Evolutionary conservation across 2,113 vertebrate genomes (phyloP).

Genomic region (Prolemur simus): DNA sequence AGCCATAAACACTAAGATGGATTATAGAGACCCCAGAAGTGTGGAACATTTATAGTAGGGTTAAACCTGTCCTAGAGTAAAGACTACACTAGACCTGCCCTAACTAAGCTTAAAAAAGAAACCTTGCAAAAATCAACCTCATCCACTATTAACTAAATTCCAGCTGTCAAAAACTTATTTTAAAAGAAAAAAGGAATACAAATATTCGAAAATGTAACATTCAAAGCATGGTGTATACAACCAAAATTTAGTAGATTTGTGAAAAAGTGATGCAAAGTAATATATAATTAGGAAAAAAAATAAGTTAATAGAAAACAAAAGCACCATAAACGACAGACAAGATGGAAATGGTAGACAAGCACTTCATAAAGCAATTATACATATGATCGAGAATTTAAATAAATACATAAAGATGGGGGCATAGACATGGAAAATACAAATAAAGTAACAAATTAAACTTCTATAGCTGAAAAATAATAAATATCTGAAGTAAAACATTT

Average conservation of each 20-base stretch:
- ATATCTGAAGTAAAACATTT: background rate
- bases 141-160: background rate
- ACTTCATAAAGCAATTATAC: background rate
- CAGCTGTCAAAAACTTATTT: background rate
- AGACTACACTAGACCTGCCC: background rate
- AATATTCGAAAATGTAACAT: background rate
- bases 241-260: background rate
- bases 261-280: background rate
- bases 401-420: background rate
- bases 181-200: background rate
- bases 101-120: background rate
- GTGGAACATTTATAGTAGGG: background rate
- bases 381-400: background rate
- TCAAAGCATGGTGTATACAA: background rate
- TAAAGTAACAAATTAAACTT: background rate
- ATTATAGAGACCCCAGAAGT: background rate
- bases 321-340: background rate
- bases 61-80: background rate
- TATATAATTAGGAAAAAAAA: background rate
- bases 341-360: background rate
- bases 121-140: background rate
- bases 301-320: background rate
- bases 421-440: background rate
- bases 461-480: background rate
- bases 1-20: background rate